phyloP scores from a whole-genome alignment of 2,888 invertebrate genomes.

The Caenorhabditis zanzibari region DNA sequence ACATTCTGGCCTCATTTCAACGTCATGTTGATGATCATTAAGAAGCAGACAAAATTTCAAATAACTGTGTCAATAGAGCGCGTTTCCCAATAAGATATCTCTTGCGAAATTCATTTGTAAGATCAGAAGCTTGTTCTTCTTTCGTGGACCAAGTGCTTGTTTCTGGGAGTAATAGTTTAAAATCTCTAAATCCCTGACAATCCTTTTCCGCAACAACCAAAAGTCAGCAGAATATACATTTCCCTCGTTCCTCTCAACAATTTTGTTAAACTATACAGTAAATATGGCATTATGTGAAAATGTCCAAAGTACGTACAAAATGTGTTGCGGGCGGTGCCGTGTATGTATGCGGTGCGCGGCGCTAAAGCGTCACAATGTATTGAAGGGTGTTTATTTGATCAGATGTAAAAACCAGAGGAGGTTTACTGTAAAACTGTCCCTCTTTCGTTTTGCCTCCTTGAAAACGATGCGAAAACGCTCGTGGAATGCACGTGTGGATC shows the following conservation, averaged over 20 bases:
- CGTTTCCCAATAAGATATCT: not conserved
- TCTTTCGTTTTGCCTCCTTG: not conserved
- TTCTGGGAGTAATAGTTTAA: no score
- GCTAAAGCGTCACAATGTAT: slow-evolving; percentile 56
- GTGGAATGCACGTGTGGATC: slow-evolving; percentile 53
- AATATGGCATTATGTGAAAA: not conserved
- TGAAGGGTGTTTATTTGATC: slow-evolving; percentile 60
- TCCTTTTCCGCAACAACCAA: not conserved
- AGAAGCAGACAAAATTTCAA: slow-evolving; percentile 13
- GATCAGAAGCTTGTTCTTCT: not conserved
- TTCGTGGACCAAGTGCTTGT: no score
- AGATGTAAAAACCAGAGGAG: slow-evolving; percentile 56
- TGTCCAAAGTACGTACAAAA: slow-evolving; percentile 61
- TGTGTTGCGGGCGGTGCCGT: slow-evolving; percentile 45
- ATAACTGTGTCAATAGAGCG: slow-evolving; percentile 13
- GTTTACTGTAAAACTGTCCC: slow-evolving; percentile 50
- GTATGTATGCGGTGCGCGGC: slow-evolving; percentile 27
- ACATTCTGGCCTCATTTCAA: slow-evolving; percentile 26
- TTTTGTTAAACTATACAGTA: slow-evolving; percentile 27
- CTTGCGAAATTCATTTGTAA: not conserved
- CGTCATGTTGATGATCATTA: slow-evolving; percentile 8
- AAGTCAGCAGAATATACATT: not conserved
- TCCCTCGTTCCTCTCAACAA: not conserved
- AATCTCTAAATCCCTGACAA: not conserved
- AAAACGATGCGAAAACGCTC: slow-evolving; percentile 33